Conservation (phyloP, 2,113 vertebrate genomes). For the Scomber scombrus region DNA sequence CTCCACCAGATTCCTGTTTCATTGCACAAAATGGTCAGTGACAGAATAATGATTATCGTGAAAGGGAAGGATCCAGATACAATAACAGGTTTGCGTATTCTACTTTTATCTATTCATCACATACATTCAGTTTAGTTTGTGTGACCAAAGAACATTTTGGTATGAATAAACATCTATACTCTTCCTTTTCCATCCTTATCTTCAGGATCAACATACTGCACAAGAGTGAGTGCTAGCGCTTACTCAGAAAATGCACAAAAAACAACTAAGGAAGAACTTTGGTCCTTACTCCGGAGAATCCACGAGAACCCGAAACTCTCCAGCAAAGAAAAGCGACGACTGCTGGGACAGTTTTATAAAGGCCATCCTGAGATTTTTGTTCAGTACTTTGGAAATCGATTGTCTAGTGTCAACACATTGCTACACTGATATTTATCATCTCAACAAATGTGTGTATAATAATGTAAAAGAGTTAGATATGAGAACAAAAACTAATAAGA, state of each 20-base stretch:
- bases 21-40: slow-evolving; percentile 95
- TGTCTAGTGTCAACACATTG: slow-evolving; percentile 82
- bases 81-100: slow-evolving; percentile 85
- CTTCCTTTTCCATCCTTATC: slow-evolving; percentile 4
- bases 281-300: slow-evolving; percentile 89
- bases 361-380: slow-evolving; percentile 94
- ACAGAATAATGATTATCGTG: slow-evolving; percentile 90
- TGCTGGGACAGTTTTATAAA: slow-evolving; percentile 93
- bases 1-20: slow-evolving; percentile 89
- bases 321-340: slow-evolving; percentile 90
- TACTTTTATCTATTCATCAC: not conserved
- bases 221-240: slow-evolving; percentile 84
- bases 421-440: slow-evolving; percentile 49
- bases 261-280: slow-evolving; percentile 91
- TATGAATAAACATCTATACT: not conserved
- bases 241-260: slow-evolving; percentile 86
- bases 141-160: not conserved
- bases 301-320: slow-evolving; percentile 91
- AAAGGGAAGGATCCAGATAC: slow-evolving; percentile 89
- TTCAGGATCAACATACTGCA: slow-evolving; percentile 90
- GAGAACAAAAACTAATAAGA: slow-evolving; percentile 18
- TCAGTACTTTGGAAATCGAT: slow-evolving; percentile 93
- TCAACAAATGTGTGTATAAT: slow-evolving; percentile 28
- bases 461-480: slow-evolving; percentile 26
- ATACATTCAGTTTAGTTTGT: not conserved